Evolutionary conservation across 2,797 vertebrate genomes (phyloP).

Genomic region (Chaunax sp.): DNA sequence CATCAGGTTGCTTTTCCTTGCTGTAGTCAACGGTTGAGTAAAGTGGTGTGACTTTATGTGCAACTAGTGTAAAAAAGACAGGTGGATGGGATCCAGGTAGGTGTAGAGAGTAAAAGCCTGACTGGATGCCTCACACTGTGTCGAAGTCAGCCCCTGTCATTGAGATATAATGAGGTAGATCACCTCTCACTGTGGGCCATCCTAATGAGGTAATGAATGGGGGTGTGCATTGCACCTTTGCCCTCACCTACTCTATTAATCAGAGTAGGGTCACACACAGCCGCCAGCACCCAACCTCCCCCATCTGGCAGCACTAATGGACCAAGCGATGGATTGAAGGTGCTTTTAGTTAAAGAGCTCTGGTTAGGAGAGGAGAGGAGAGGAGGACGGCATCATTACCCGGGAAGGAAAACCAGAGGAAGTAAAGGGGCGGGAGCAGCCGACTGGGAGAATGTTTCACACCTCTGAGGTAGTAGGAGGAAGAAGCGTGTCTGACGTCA

Average conservation of each 20-base stretch:
- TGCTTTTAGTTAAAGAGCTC: constrained; percentile 79
- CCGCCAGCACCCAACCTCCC: constrained; percentile 68
- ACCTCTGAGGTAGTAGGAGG: constrained; percentile 43
- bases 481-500: constrained; percentile 9
- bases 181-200: constrained; percentile 81
- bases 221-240: constrained; percentile 74
- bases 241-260: constrained; percentile 86
- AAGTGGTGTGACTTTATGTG: constrained; percentile 60
- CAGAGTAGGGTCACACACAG: constrained; percentile 80
- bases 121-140: constrained; percentile 57
- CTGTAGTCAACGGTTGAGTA: constrained; percentile 44
- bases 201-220: constrained; percentile 85
- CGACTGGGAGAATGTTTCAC: constrained; percentile 29
- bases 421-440: constrained; percentile 16
- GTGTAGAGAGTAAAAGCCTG: constrained; percentile 45
- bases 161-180: constrained; percentile 83
- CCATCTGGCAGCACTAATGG: constrained; percentile 80
- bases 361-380: constrained; percentile 49
- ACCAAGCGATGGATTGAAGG: constrained; percentile 75
- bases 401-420: constrained; percentile 13
- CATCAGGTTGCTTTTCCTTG: constrained; percentile 31
- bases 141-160: constrained; percentile 70
- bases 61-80: constrained; percentile 49
- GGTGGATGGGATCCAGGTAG: constrained; percentile 43
- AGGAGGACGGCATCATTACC: constrained; percentile 20